These are phyloP conservation scores for Umimayanthus chanpuru DNA, from an alignment of 92 coral and sea anemone species.

Conservation along the genomic window DNA sequence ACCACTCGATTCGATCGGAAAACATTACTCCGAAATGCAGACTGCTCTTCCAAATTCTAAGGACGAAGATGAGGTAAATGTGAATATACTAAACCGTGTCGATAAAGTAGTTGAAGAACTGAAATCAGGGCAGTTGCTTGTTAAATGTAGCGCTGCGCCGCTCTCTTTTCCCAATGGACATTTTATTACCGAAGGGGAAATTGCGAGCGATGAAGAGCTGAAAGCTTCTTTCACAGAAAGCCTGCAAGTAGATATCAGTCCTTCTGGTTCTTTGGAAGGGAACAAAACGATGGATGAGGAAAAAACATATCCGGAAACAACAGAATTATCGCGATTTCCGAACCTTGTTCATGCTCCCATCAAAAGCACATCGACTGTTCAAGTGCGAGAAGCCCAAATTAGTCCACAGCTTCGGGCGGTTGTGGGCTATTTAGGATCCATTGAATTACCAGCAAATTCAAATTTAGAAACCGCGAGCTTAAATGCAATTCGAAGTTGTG, in stretches of 20 bases:
- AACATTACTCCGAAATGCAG: constrained; percentile 34
- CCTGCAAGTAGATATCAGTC: constrained; percentile 65
- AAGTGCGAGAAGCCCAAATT: constrained; percentile 37
- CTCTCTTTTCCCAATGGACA: constrained; percentile 60
- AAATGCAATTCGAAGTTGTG: constrained; percentile 84
- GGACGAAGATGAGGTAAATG: constrained; percentile 59
- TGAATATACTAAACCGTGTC: constrained; percentile 77
- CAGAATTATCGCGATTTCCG: constrained; percentile 49
- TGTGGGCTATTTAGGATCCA: constrained; percentile 96
- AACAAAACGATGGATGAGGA: constrained; percentile 69
- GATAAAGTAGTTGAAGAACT: constrained; percentile 95
- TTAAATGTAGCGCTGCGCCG: constrained; percentile 55
- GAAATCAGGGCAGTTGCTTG: constrained; percentile 71
- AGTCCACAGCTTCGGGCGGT: constrained; percentile 66
- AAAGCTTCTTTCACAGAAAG: constrained; percentile 84
- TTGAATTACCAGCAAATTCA: constrained; percentile 81
- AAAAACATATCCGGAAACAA: constrained; percentile 41
- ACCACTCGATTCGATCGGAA: constrained; percentile 44
- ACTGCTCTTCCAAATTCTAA: constrained; percentile 50
- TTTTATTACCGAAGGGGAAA: constrained; percentile 72
- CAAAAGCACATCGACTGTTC: constrained; percentile 37
- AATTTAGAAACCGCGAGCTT: constrained; percentile 76
- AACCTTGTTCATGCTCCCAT: constrained; percentile 65
- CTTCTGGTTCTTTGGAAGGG: constrained; percentile 51
- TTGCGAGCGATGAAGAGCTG: constrained; percentile 94